phyloP scores from a whole-genome alignment of 2,113 vertebrate species.

The Nanorana parkeri region DNA sequence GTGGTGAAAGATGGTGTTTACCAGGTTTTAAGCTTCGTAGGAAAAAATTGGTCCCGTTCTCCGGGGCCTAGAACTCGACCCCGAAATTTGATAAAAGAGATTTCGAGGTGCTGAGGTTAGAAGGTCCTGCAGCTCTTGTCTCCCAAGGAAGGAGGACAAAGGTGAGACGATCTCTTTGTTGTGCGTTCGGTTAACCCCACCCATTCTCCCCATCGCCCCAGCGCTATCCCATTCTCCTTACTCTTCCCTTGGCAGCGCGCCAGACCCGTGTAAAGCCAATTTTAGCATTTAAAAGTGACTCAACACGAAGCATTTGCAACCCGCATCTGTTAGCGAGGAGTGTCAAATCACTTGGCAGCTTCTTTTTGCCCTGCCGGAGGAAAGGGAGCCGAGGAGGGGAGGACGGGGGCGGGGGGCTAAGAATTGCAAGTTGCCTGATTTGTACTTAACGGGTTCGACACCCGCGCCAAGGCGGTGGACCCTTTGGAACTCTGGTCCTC shows the following conservation, averaged over 20 bases:
- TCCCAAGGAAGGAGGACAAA: not conserved
- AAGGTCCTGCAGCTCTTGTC: not conserved
- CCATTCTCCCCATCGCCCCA: conserved; percentile 6
- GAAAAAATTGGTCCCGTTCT: no score
- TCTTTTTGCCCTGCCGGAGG: not conserved
- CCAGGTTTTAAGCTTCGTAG: no score
- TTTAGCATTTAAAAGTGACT: conserved; percentile 45
- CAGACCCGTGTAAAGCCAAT: conserved; percentile 22
- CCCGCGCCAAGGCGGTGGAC: no score
- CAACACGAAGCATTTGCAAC: conserved; percentile 1
- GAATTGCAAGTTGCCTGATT: not conserved
- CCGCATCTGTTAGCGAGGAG: conserved; percentile 8
- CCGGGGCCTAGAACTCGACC: no score
- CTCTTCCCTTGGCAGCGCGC: conserved; percentile 16
- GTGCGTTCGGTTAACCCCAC: conserved; percentile 36
- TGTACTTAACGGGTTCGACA: no score
- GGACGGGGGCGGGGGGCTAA: no score
- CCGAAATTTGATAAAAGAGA: no score
- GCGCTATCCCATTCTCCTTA: conserved; percentile 16
- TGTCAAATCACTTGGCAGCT: conserved; percentile 11
- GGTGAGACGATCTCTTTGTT: conserved; percentile 36
- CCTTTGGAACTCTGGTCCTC: no score
- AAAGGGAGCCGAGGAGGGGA: no score
- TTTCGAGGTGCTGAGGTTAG: not conserved
- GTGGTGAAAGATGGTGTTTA: no score